Evolutionary conservation across 2,797 vertebrate species (phyloP), one percentile per base, ranked within the genome.

Genomic region (Schizopygopsis malacanthus): DNA sequence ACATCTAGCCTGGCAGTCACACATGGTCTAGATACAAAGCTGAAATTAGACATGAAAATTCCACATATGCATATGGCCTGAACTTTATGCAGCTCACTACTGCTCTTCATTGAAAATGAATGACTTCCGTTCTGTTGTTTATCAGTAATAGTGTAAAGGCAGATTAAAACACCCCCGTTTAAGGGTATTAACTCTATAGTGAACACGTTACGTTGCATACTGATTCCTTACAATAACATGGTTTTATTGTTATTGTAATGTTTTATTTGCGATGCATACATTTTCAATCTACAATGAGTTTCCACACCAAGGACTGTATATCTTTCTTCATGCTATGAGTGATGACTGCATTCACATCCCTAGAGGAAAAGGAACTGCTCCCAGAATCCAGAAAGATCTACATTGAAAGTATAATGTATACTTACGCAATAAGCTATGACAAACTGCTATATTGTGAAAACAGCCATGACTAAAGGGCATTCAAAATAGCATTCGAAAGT

Each of bases 381-480:
- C n/a, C n/a, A 54, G 73, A 76, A 33, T 12, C 28, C 73, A 37
- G 16, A 37, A 37, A 76, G 28, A 37, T 54, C 45, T 75, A 33
- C 4, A 52, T 37, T 25, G 10, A 47, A 72, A 47, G 1, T 4
- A 72, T 47, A 16, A 72, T 47, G 70, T 47, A 47, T 37, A 39
- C n/a, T 47, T 47, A 72, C 6, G 9, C 25, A 75, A 69, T 69
- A 8, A 69, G 18, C 33, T 39, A 69, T 69, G 65, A 8, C 16
- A 69, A 69, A 69, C 16, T 39, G 33, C 33, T 39, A 69, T 69
- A 69, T 69, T 69, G 65, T 20, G 65, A 69, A 69, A 69, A 69
- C 15, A 37, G 33, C 9, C 63, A 8, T 67, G 28, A 63, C 59
- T 63, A 63, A 47, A 47, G 71, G 71, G 13, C 43, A 16, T 63